Evolutionary conservation across 2,888 invertebrate species (phyloP).

Genomic region (Magallana nippona): DNA sequence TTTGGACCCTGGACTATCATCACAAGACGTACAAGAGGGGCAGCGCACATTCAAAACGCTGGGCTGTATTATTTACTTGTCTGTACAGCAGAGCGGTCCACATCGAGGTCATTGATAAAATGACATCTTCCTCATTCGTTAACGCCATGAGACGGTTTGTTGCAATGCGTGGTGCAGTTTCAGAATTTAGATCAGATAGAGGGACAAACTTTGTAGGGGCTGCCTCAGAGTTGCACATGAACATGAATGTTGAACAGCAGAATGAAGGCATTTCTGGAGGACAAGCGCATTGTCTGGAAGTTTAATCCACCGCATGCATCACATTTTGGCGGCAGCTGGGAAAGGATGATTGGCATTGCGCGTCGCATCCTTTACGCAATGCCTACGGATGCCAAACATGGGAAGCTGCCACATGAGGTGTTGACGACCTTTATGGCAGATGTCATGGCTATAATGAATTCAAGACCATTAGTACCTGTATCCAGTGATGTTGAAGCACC

Average conservation of each 20-base stretch:
- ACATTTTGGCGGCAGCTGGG: slow-evolving; percentile 50
- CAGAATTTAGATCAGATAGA: slow-evolving; percentile 46
- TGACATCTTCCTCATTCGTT: too few species aligned
- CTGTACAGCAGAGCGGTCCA: too few species aligned
- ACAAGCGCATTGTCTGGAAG: too few species aligned
- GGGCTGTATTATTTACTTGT: too few species aligned
- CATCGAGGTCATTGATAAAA: too few species aligned
- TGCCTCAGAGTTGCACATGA: not conserved
- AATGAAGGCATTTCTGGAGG: too few species aligned
- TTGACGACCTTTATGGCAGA: slow-evolving; percentile 11
- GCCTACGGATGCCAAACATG: not conserved
- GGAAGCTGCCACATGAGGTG: slow-evolving; percentile 15
- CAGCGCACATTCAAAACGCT: too few species aligned
- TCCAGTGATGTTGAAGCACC: not conserved
- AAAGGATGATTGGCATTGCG: slow-evolving; percentile 43
- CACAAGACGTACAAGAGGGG: too few species aligned
- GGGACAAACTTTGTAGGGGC: slow-evolving; percentile 50
- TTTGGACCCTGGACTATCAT: too few species aligned
- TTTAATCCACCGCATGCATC: slow-evolving; percentile 40
- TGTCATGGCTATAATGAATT: too few species aligned
- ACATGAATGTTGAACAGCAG: not conserved
- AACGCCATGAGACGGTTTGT: slow-evolving; percentile 45
- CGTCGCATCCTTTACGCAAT: slow-evolving; percentile 47
- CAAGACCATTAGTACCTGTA: too few species aligned
- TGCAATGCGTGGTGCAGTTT: slow-evolving; percentile 42